Evolutionary conservation across 2,797 vertebrate genomes (phyloP), one percentile per base, ranked within the genome.

Genomic region (Onychomys arenicola): DNA sequence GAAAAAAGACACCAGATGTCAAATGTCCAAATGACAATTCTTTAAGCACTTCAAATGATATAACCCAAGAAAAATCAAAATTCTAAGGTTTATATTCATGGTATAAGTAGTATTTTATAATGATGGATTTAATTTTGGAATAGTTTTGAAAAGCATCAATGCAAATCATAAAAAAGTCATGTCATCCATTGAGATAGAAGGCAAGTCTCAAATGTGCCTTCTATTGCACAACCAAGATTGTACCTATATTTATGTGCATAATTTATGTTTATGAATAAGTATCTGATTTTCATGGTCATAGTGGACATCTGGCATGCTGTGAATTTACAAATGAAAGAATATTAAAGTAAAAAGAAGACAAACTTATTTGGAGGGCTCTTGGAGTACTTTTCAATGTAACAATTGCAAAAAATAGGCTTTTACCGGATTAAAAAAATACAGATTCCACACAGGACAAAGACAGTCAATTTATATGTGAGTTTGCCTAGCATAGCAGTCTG

Each of bases 401-500:
- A 92, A 77, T 86, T 78, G n/a, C 78, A 83, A 95, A 89, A 88
- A 84, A 3, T 82, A 85, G 40, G 2, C 34, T 93, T 69, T 49
- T 93, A 23, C 27, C 49, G 90, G 57, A 87, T 87, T 87, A 95
- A 93, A 78, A 23, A 94, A 63, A 94, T 59, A 32, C 37, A 14
- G 80, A 86, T 40, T 92, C 88, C 61, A 52, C 32, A 55, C 37
- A 80, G 40, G 87, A 90, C 59, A 95, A 94, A 90, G 27, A 21
- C 29, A 73, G 95, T 83, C n/a, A 37, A 32, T 95, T 83, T 91
- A 75, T 92, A 75, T 46, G 65, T 80, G 76, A 78, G 76, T 61
- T 94, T 94, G 69, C 93, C 83, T 96, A 93, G 85, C 84, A 52
- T 29, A 95, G 90, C 69, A 92, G 92, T 67, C 90, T 87, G 85